Percentiles rank a stretch among this genome's conserved stretches.
Conservation (phyloP, 2,888 invertebrate species). For the Geophilus truncorum region DNA sequence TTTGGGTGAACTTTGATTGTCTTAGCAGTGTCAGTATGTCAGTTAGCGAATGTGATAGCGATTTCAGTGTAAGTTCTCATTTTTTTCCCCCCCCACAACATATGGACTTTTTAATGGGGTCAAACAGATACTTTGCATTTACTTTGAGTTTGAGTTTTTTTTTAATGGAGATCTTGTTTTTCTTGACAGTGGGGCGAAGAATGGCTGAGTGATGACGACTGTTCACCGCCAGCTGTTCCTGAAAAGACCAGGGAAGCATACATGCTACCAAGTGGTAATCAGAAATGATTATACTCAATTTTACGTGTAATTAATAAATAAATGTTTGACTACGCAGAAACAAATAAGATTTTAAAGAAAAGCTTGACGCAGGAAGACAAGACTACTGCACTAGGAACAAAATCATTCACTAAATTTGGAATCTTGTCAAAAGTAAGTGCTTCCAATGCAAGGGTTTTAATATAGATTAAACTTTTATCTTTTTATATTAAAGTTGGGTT, state of each 20-base stretch:
- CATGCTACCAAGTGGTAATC: conserved; percentile 34
- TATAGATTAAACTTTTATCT: background rate
- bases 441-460: background rate
- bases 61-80: background rate
- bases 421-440: background rate
- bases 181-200: conserved; percentile 31
- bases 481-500: background rate
- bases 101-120: background rate
- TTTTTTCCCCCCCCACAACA: background rate
- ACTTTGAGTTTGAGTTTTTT: background rate
- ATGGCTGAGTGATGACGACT: conserved; percentile 32
- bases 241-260: conserved; percentile 37
- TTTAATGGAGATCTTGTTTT: no score
- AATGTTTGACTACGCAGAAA: no score
- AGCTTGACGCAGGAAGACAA: background rate
- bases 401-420: background rate
- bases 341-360: background rate
- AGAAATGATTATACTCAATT: background rate
- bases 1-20: background rate
- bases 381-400: background rate
- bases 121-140: background rate
- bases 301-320: background rate
- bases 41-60: background rate
- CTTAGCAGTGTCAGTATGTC: background rate
- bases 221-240: conserved; percentile 36